Base-by-base conservation (phyloP, 1,140 invertebrate genomes). In the Odontomachus brunneus region DNA sequence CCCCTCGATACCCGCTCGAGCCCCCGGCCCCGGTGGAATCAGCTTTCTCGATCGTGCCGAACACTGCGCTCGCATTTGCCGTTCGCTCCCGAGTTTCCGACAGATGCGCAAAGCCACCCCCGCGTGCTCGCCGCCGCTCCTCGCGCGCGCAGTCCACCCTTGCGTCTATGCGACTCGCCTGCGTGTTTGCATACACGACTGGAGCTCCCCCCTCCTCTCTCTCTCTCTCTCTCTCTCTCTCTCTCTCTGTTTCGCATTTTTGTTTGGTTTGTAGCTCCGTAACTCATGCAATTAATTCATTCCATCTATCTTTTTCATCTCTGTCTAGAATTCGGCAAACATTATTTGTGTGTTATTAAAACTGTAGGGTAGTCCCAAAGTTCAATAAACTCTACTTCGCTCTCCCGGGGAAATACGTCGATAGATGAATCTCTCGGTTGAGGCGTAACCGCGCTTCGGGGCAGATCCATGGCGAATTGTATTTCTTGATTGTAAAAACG, bases 21-120 rank as follows among this genome's bases (percentile, higher is more conserved):
- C 60, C 48, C n/a, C 44, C 29, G 29, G 29, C 60, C 78, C 63
- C 78, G 63, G 82, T 85, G 82, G 84, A 90, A 91, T 91, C 90
- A 85, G 86, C 85, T 90, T 88, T 85, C 89, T 71, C 86, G 81
- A 87, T 89, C 84, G 85, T 84, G 67, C 59, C 74, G 73, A 69
- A 71, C 24, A 19, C 53, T 44, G 19, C 82, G 81, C 73, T 49
- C 82, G 57, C 62, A 72, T 81, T 84, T 81, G 86, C 82, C 75
- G 82, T 87, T 83, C 85, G 59, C 86, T 76, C 66, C 55, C 74
- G 66, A 82, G 71, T 69, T 88, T 74, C 59, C 85, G 69, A 75
- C 74, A 76, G 74, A 73, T 69, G 82, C 85, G 69, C 81, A 81
- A 88, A 88, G 51, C 49, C 53, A 49, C 48, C 38, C 17, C 73